A percentile compares a stretch with the other conserved stretches of the same genome.
These are phyloP conservation scores for Ephydatia muelleri DNA, from an alignment of 37 sponge, comb jelly and placozoan species.

Conservation along the genomic window DNA sequence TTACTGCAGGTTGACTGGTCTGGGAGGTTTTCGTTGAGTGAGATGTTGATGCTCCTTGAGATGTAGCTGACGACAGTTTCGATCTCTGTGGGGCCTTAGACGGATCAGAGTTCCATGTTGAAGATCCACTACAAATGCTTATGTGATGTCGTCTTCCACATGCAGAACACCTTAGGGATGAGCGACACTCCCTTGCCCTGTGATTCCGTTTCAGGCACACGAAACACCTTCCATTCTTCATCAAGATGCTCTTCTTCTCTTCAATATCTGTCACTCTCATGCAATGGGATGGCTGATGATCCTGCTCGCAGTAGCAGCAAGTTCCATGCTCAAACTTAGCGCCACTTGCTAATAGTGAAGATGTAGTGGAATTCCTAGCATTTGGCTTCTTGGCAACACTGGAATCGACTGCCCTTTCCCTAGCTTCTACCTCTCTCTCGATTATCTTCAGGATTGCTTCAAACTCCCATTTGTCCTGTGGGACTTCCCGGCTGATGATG, in stretches of 20 bases:
- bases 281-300: not conserved
- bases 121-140: not conserved
- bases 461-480: conserved; percentile 8
- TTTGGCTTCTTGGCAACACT: not conserved
- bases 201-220: conserved; percentile 3
- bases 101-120: too few relatives aligned
- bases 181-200: not conserved
- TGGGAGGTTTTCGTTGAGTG: not conserved
- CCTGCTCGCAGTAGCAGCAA: conserved; percentile 2
- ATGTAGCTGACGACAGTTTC: not conserved
- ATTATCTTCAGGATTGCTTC: conserved; percentile 23
- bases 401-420: conserved; percentile 14
- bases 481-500: conserved; percentile 25
- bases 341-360: not conserved
- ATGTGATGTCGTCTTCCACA: conserved; percentile 4
- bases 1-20: not conserved
- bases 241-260: conserved; percentile 4
- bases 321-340: not conserved
- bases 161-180: not conserved
- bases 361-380: not conserved
- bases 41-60: not conserved
- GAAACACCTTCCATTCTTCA: conserved; percentile 8
- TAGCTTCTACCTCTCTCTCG: conserved; percentile 20
- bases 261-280: not conserved
- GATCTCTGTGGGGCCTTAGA: not conserved